Evolutionary conservation across 2,797 vertebrate species (phyloP).

Genomic region (Bryconaethiops microstoma): DNA sequence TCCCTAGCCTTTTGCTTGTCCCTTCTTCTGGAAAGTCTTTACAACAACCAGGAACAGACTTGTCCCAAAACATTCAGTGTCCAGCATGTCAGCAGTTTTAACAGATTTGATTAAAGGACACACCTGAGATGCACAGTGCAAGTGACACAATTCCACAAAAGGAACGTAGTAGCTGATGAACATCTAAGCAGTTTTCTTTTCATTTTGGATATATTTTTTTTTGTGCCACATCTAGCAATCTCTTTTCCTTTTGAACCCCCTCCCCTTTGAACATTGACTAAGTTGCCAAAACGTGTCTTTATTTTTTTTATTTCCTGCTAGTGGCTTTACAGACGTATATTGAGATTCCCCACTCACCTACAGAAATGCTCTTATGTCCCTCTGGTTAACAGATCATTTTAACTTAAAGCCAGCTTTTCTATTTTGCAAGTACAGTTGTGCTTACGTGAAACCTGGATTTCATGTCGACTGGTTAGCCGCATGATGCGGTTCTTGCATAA

Average conservation of each 20-base stretch:
- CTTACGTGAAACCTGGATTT: conserved; percentile 49
- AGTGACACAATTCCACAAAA: conserved; percentile 4
- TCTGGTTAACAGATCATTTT: conserved; percentile 48
- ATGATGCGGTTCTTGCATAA: conserved; percentile 46
- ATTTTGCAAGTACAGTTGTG: conserved; percentile 55
- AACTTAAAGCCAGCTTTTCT: conserved; percentile 56
- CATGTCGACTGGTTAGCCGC: conserved; percentile 47
- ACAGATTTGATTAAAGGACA: conserved; percentile 60
- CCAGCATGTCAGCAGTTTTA: conserved; percentile 50
- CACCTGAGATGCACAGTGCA: conserved; percentile 50
- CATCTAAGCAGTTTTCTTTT: conserved; percentile 49
- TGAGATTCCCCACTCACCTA: conserved; percentile 14
- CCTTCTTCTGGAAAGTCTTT: conserved; percentile 17
- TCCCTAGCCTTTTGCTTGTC: conserved; percentile 12
- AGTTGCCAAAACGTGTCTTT: conserved; percentile 59
- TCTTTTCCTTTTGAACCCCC: conserved; percentile 12
- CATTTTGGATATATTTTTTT: conserved; percentile 29
- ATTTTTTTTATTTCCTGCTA: conserved; percentile 55
- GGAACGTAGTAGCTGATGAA: conserved; percentile 53
- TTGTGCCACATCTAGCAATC: conserved; percentile 55
- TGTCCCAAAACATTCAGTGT: conserved; percentile 37
- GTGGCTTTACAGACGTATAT: conserved; percentile 56
- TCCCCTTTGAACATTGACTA: conserved; percentile 41
- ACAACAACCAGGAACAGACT: conserved; percentile 26
- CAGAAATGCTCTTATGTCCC: conserved; percentile 42